These are phyloP conservation scores for Esperia sulphurella DNA, from an alignment of 2,888 invertebrate genomes.

Conservation along the genomic window DNA sequence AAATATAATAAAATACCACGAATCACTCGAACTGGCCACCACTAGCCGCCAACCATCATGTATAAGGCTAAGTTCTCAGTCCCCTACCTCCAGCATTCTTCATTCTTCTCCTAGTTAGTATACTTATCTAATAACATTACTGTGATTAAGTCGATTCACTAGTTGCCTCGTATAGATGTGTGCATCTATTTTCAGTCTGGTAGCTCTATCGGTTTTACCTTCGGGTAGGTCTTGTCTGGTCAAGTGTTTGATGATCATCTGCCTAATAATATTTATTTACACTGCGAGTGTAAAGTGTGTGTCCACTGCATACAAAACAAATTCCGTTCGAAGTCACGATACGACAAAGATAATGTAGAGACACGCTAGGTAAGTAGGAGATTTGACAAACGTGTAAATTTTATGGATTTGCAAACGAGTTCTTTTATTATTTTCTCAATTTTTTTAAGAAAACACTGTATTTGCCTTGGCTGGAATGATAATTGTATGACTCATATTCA, in stretches of 20 bases:
- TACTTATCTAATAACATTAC: neutral
- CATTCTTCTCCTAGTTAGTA: neutral
- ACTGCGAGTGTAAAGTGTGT: slow-evolving; percentile 1
- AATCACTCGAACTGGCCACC: too few species aligned
- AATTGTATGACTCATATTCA: too few species aligned
- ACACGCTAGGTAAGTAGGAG: too few species aligned
- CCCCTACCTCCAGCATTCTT: too few species aligned
- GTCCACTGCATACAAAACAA: slow-evolving; percentile 8
- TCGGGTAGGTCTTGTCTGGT: slow-evolving; percentile 46
- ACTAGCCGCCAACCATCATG: too few species aligned
- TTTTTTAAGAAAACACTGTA: too few species aligned
- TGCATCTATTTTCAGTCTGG: neutral
- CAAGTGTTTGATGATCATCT: slow-evolving; percentile 26
- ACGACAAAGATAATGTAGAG: neutral
- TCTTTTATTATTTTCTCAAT: too few species aligned
- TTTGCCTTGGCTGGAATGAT: too few species aligned
- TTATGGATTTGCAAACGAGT: too few species aligned
- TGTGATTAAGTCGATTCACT: neutral
- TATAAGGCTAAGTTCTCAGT: too few species aligned
- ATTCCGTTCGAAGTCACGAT: neutral
- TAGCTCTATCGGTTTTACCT: slow-evolving; percentile 34
- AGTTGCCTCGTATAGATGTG: neutral
- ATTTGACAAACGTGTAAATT: too few species aligned
- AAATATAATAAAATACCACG: too few species aligned
- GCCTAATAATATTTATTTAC: slow-evolving; percentile 21